Percentiles rank a stretch among this genome's conserved stretches.
Conservation (phyloP, 1,140 invertebrate species). For the Lordiphosa collinella region DNA sequence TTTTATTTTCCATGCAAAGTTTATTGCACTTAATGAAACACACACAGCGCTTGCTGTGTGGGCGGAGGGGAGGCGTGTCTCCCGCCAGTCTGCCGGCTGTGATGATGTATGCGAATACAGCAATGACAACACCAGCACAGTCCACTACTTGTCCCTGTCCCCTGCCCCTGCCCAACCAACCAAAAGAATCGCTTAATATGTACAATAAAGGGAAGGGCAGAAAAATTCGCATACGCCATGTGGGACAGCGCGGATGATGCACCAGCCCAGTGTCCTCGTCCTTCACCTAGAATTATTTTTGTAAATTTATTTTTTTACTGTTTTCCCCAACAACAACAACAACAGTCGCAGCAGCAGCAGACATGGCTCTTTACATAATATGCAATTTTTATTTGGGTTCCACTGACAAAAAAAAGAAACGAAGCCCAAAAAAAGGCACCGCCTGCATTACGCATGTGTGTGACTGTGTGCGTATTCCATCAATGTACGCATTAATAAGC, state of each 20-base stretch:
- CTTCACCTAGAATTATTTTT: slow-evolving; percentile 79
- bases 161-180: slow-evolving; percentile 7
- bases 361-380: slow-evolving; percentile 69
- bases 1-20: slow-evolving; percentile 50
- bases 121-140: slow-evolving; percentile 38
- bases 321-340: slow-evolving; percentile 21
- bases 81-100: slow-evolving; percentile 55
- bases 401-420: slow-evolving; percentile 23
- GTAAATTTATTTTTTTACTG: slow-evolving; percentile 42
- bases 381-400: slow-evolving; percentile 73
- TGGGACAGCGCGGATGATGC: slow-evolving; percentile 3
- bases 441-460: slow-evolving; percentile 61
- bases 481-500: slow-evolving; percentile 77
- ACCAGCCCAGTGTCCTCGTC: slow-evolving; percentile 61
- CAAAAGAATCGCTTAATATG: slow-evolving; percentile 31
- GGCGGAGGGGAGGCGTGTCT: slow-evolving; percentile 34
- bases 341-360: slow-evolving; percentile 40
- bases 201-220: slow-evolving; percentile 48
- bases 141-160: slow-evolving; percentile 16
- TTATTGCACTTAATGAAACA: slow-evolving; percentile 74
- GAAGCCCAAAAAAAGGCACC: slow-evolving; percentile 36
- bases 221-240: slow-evolving; percentile 58
- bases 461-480: slow-evolving; percentile 60
- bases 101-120: slow-evolving; percentile 59
- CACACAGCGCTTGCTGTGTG: slow-evolving; percentile 1